phyloP scores from a whole-genome alignment of 2,797 vertebrate genomes.

The Enteromius unitaeniatus region DNA sequence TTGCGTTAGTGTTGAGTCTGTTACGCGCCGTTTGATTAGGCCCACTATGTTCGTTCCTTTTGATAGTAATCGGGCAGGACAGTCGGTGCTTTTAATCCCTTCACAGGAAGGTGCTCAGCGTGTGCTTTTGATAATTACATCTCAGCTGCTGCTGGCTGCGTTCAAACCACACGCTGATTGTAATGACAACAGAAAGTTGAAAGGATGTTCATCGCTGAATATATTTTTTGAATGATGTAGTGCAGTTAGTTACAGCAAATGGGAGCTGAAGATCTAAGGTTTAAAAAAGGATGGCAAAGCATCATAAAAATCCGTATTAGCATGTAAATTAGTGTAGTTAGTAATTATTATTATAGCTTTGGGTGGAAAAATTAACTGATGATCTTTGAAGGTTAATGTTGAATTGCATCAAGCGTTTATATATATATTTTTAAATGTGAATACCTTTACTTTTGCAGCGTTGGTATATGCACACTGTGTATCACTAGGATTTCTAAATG shows the following conservation, averaged over 20 bases:
- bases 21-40: neutral
- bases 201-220: neutral
- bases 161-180: neutral
- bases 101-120: neutral
- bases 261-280: neutral
- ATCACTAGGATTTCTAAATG: too few species aligned
- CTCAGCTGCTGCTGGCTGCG: neutral
- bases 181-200: neutral
- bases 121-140: conserved; percentile 11
- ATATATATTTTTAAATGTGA: neutral
- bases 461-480: neutral
- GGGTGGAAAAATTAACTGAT: neutral
- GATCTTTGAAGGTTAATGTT: neutral
- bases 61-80: conserved; percentile 14
- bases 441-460: neutral
- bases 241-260: neutral
- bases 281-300: neutral
- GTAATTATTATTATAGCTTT: neutral
- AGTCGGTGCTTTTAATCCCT: neutral
- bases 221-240: neutral
- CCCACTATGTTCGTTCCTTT: neutral
- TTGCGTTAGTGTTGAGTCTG: neutral
- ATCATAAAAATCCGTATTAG: neutral
- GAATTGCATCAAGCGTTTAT: neutral
- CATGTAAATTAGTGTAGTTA: neutral